Evolutionary conservation across 2,888 invertebrate species (phyloP).

Genomic region (Unio pictorum): DNA sequence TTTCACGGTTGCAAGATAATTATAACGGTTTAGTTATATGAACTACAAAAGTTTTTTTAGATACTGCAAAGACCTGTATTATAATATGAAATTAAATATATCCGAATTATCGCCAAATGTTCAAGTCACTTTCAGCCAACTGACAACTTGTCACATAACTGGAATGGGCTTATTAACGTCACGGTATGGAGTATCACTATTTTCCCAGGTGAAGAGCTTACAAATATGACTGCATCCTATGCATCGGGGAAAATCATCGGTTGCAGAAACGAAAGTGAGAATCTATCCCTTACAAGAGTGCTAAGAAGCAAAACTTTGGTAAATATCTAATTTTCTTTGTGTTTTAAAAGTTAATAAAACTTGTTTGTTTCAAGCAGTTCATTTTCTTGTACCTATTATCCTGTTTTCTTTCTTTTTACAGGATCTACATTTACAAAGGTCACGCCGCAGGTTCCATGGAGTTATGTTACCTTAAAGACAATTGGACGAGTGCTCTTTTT

Average conservation of each 20-base stretch:
- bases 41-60: too few species aligned
- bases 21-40: too few species aligned
- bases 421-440: conserved; percentile 97
- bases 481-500: conserved; percentile 86
- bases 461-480: conserved; percentile 88
- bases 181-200: too few species aligned
- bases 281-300: too few species aligned
- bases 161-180: background rate
- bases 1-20: too few species aligned
- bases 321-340: background rate
- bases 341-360: background rate
- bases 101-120: background rate
- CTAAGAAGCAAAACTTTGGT: too few species aligned
- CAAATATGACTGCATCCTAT: too few species aligned
- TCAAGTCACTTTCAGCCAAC: background rate
- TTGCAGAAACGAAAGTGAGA: too few species aligned
- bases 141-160: background rate
- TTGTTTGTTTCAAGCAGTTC: too few species aligned
- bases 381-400: background rate
- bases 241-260: too few species aligned
- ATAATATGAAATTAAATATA: too few species aligned
- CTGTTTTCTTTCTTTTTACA: conserved; percentile 65
- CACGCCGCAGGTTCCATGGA: conserved; percentile 92
- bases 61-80: too few species aligned
- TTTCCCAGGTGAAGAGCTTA: background rate